These are phyloP conservation scores for Chouioia cunea DNA, from an alignment of 2,888 invertebrate genomes.

Conservation along the genomic window DNA sequence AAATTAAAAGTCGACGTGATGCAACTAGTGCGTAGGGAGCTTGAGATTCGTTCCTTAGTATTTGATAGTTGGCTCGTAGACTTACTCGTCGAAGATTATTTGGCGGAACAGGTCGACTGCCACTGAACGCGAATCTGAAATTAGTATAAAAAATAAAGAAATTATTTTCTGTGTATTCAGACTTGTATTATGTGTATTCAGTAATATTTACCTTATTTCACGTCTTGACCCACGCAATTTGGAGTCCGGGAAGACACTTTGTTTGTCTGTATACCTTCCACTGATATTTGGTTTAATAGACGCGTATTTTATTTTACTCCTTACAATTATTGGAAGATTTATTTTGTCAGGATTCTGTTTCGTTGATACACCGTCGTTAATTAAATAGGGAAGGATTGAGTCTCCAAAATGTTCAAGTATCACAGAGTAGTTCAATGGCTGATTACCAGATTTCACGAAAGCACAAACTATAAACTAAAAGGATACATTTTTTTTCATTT, in stretches of 20 bases:
- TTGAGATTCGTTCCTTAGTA: conserved; percentile 62
- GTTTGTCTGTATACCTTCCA: conserved; percentile 58
- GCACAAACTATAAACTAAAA: conserved; percentile 62
- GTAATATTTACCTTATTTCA: conserved; percentile 61
- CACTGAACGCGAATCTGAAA: conserved; percentile 65
- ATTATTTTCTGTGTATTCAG: not conserved
- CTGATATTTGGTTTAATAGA: conserved; percentile 55
- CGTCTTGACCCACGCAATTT: conserved; percentile 61
- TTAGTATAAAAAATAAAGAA: conserved; percentile 10
- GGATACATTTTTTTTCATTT: not conserved
- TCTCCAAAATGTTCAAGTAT: conserved; percentile 64
- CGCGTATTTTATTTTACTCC: conserved; percentile 64
- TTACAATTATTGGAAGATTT: conserved; percentile 62
- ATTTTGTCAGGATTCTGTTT: conserved; percentile 42
- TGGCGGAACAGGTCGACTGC: conserved; percentile 64
- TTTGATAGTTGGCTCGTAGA: conserved; percentile 65
- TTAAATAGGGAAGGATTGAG: conserved; percentile 62
- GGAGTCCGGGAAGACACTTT: conserved; percentile 63
- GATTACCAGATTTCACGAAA: conserved; percentile 59
- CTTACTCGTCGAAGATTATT: conserved; percentile 63
- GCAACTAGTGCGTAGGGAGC: conserved; percentile 64
- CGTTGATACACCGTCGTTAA: conserved; percentile 30
- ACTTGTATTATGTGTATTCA: conserved; percentile 15
- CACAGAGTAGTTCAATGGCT: conserved; percentile 55
- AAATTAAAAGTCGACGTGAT: conserved; percentile 62